phyloP scores from a whole-genome alignment of 2,888 invertebrate genomes.

The Drosophila nr. perissopoda region DNA sequence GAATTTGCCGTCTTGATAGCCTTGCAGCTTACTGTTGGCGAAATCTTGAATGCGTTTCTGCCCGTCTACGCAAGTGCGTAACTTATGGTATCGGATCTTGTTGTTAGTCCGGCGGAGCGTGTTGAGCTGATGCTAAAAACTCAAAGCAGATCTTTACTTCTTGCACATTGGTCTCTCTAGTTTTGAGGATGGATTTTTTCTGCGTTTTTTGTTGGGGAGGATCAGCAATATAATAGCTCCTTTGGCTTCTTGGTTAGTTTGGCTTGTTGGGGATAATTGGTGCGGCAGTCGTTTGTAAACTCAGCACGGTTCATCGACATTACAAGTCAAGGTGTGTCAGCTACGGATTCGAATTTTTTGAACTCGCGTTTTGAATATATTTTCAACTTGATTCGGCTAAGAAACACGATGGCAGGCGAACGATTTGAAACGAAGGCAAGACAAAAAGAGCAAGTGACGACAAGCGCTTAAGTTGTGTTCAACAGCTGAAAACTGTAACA shows the following conservation, averaged over 20 bases:
- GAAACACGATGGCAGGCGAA: conserved; percentile 26
- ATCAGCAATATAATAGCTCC: conserved; percentile 18
- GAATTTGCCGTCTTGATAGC: conserved; percentile 83
- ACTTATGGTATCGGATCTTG: conserved; percentile 1
- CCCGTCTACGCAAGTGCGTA: conserved; percentile 24
- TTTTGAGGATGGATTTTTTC: background rate
- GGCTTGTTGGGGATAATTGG: conserved; percentile 46
- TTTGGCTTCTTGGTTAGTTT: conserved; percentile 26
- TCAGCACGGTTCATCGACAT: conserved; percentile 79
- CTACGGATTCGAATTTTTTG: conserved; percentile 7
- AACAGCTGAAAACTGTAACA: conserved; percentile 83
- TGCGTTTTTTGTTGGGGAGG: background rate
- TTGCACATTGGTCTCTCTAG: conserved; percentile 46
- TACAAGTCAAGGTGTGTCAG: conserved; percentile 69
- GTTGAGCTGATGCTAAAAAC: conserved; percentile 2
- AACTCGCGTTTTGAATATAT: conserved; percentile 14
- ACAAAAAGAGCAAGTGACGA: conserved; percentile 6
- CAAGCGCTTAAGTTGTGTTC: conserved; percentile 73
- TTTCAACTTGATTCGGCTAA: conserved; percentile 37
- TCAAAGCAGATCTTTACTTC: conserved; percentile 1
- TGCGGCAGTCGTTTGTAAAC: conserved; percentile 65
- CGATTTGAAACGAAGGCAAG: background rate
- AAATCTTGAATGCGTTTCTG: conserved; percentile 78
- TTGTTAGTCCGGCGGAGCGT: conserved; percentile 22
- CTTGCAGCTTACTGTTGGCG: conserved; percentile 75